Conservation (phyloP, 2,113 vertebrate species). For the Gopherus evgoodei region DNA sequence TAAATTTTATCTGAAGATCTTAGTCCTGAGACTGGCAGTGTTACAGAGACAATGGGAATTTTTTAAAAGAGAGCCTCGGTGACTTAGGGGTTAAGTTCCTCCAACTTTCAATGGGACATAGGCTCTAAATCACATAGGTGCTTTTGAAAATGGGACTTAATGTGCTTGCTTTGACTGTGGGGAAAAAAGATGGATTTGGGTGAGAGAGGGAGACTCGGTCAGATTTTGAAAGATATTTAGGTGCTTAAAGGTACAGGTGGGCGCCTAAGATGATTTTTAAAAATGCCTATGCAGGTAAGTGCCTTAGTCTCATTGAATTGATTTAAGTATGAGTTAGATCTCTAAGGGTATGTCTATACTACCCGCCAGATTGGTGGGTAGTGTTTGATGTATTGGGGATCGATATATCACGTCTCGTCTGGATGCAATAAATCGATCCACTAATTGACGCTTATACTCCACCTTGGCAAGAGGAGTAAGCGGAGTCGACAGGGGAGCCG, state of each 20-base stretch:
- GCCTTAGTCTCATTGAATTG: neutral
- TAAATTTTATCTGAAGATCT: neutral
- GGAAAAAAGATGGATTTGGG: neutral
- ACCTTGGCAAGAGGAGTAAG: too few species aligned
- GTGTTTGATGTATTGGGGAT: too few species aligned
- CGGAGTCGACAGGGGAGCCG: too few species aligned
- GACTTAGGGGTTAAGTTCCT: neutral
- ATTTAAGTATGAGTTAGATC: neutral
- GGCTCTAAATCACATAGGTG: neutral
- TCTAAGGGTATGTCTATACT: neutral
- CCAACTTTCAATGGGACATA: neutral
- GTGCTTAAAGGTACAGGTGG: neutral
- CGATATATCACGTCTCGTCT: too few species aligned
- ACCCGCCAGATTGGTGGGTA: too few species aligned
- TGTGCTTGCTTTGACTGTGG: neutral
- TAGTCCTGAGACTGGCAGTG: neutral
- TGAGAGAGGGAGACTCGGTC: neutral
- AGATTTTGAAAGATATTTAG: neutral
- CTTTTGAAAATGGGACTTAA: neutral
- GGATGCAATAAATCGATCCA: too few species aligned
- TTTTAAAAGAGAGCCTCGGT: neutral
- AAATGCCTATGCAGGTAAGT: rapidly evolving
- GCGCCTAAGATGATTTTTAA: neutral
- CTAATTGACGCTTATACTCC: too few species aligned
- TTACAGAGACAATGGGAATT: neutral